A percentile compares a stretch with the other conserved stretches of the same genome.
Conservation (phyloP, 2,888 invertebrate genomes). For the Acrocyrtus sp. region DNA sequence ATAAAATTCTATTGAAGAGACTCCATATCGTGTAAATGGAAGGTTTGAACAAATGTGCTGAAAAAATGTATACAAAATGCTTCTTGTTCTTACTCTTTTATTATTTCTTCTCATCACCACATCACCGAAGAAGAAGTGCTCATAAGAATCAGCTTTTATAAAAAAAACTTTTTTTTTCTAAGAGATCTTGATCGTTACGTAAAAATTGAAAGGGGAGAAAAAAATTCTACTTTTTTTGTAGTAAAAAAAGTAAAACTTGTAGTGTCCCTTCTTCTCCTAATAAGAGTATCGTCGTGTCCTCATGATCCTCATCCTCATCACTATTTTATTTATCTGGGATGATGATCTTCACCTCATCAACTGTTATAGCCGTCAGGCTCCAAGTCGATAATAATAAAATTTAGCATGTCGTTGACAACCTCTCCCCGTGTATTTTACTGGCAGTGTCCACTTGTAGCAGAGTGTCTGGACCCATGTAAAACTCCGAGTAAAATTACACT, state of each 20-base stretch:
- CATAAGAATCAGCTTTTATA: too few species aligned
- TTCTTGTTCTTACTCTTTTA: constrained; percentile 2
- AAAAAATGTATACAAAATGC: constrained; percentile 27
- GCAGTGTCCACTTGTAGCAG: constrained; percentile 41
- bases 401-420: constrained; percentile 44
- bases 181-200: too few species aligned
- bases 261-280: too few species aligned
- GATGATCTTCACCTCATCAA: constrained; percentile 2
- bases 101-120: too few species aligned
- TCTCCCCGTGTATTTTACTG: constrained; percentile 25
- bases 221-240: too few species aligned
- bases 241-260: too few species aligned
- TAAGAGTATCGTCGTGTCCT: too few species aligned
- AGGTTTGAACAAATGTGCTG: constrained; percentile 8
- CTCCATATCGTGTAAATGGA: background rate
- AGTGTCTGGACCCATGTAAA: constrained; percentile 45
- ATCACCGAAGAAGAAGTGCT: too few species aligned
- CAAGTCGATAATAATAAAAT: constrained; percentile 49
- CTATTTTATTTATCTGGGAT: background rate
- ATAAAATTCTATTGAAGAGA: constrained; percentile 10
- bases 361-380: constrained; percentile 15
- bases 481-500: constrained; percentile 10
- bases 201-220: too few species aligned
- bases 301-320: too few species aligned
- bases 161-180: too few species aligned